Base-by-base conservation (phyloP, 2,113 vertebrate species). In the Bambusicola thoracicus region DNA sequence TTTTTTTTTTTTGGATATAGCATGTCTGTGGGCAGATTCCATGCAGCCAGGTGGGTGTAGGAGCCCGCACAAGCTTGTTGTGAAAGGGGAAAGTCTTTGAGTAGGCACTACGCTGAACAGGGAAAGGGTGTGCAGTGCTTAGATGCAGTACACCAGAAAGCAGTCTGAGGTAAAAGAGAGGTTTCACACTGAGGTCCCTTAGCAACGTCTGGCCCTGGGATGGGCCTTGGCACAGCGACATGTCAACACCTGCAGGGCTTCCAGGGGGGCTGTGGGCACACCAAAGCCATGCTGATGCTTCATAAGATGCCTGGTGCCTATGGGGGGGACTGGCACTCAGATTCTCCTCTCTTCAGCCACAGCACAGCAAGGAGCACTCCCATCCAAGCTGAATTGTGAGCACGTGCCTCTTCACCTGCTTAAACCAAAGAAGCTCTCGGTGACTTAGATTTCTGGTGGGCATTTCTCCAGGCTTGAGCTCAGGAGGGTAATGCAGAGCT, bases 51-150 rank as follows among this genome's bases (percentile, higher is more conserved):
- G 12, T 69, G 58, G 29, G 20, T 76, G 44, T 58, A 67, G 34
- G 24, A 29, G 2, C 0, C 55, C 44, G 66, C 15, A 41, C 0
- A 0, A 10, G 24, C 4, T 4, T 46, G 55, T 70, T 55, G 10
- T 70, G 73, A 63, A 74, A 66, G 44, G n/a, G 79, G n/a, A 36
- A 74, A 10, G 7, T 67, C 65, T 75, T 67, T 32, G 49, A 59
- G 86, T 78, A 59, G 10, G 12, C 29, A 34, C 46, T 21, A 29
- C 21, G 17, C 46, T 81, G 1, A 1, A 34, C 22, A 63, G 7
- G 32, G 6, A 43, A 69, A 61, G 49, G 13, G 32, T 49, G 19
- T 14, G 51, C 75, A 40, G 44, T 17, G 34, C 19, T 80, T 65
- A 43, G 30, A 75, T 81, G 70, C 43, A 36, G 6, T 32, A 91